phyloP scores from a whole-genome alignment of 2,113 vertebrate species.

The Amphiprion ocellaris region DNA sequence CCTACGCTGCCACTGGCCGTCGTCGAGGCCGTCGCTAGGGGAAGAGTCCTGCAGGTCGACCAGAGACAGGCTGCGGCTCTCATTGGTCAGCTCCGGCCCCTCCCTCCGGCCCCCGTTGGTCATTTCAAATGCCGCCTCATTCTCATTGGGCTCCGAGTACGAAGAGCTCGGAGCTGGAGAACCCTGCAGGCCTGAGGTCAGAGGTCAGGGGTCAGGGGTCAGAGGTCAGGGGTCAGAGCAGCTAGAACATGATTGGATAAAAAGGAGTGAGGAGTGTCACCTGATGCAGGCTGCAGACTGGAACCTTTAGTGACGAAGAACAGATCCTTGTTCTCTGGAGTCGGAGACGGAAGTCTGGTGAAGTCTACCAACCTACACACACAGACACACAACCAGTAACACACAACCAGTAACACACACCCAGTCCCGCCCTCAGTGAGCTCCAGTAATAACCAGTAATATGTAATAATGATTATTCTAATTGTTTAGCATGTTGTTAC shows the following conservation, averaged over 20 bases:
- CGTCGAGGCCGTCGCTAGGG: slow-evolving; percentile 84
- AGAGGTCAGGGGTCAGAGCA: neutral
- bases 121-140: slow-evolving; percentile 82
- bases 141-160: slow-evolving; percentile 97
- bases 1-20: slow-evolving; percentile 87
- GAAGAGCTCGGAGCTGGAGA: slow-evolving; percentile 97
- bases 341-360: slow-evolving; percentile 98
- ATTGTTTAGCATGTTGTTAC: slow-evolving; percentile 54
- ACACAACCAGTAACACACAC: neutral
- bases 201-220: neutral
- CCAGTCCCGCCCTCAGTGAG: too few species aligned
- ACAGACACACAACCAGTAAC: slow-evolving; percentile 32
- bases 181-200: slow-evolving; percentile 62
- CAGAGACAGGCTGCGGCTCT: slow-evolving; percentile 96
- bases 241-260: neutral
- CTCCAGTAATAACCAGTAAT: too few species aligned
- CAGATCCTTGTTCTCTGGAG: slow-evolving; percentile 99
- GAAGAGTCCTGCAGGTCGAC: slow-evolving; percentile 94
- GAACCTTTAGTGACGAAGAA: slow-evolving; percentile 98
- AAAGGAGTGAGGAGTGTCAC: slow-evolving; percentile 52
- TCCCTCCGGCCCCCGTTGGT: slow-evolving; percentile 60
- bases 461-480: neutral
- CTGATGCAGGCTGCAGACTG: slow-evolving; percentile 89
- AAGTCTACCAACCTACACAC: slow-evolving; percentile 94
- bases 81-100: slow-evolving; percentile 88